Evolutionary conservation across 1,140 invertebrate species (phyloP).

Genomic region (Colletes gigas): DNA sequence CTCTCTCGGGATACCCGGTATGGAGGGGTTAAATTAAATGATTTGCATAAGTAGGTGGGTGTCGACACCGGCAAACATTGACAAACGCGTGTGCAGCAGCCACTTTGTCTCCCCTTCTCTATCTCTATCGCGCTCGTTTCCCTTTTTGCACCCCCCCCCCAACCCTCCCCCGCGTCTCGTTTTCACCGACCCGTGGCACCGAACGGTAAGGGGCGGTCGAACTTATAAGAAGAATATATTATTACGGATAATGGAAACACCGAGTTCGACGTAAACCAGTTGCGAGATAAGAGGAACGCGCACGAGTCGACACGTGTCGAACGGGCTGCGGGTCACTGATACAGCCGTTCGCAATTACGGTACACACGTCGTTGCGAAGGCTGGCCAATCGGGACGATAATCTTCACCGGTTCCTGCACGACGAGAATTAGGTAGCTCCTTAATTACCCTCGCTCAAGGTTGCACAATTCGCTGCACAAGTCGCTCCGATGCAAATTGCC

Average conservation of each 20-base stretch:
- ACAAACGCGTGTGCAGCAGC: conserved; percentile 76
- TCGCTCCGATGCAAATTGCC: neutral
- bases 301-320: conserved; percentile 79
- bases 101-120: conserved; percentile 51
- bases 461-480: neutral
- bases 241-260: conserved; percentile 78
- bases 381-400: conserved; percentile 38
- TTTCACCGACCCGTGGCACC: neutral
- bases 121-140: conserved; percentile 9
- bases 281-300: conserved; percentile 69
- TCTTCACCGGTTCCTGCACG: conserved; percentile 29
- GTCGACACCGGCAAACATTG: conserved; percentile 82
- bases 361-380: conserved; percentile 59
- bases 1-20: conserved; percentile 72
- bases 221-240: conserved; percentile 79
- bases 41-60: conserved; percentile 83
- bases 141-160: conserved; percentile 7
- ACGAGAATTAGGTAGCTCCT: conserved; percentile 20
- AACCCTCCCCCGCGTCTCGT: conserved; percentile 10
- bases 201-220: conserved; percentile 4
- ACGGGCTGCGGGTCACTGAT: conserved; percentile 77
- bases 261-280: conserved; percentile 63
- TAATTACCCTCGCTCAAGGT: conserved; percentile 20
- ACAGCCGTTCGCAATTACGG: conserved; percentile 77
- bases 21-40: conserved; percentile 81